Percentiles rank a stretch among this genome's conserved stretches.
phyloP scores from a whole-genome alignment of 1,140 invertebrate genomes.

The Tetragnatha versicolor region DNA sequence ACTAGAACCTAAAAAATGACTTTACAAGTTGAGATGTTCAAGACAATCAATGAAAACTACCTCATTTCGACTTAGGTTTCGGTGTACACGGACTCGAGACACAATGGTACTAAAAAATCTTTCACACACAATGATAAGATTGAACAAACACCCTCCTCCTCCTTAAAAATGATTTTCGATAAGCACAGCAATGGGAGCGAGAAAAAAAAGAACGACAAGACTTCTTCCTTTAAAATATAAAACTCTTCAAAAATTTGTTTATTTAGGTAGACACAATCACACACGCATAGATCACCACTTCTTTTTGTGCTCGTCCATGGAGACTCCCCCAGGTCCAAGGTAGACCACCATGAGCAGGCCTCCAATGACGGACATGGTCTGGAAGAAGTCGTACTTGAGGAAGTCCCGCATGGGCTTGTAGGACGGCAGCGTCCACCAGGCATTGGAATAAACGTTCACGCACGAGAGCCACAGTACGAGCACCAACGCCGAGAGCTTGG shows the following conservation, averaged over 20 bases:
- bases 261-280: slow-evolving; percentile 19
- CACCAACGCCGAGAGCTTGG: slow-evolving; percentile 94
- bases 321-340: slow-evolving; percentile 96
- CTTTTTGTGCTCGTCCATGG: slow-evolving; percentile 99
- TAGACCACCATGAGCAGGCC: slow-evolving; percentile 99
- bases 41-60: no score
- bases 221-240: slow-evolving; percentile 30
- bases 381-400: slow-evolving; percentile 99
- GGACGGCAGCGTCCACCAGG: slow-evolving; percentile 95
- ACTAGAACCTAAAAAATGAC: no score
- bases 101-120: no score
- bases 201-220: slow-evolving; percentile 1
- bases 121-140: no score
- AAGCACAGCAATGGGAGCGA: slow-evolving; percentile 6
- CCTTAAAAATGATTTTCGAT: no score
- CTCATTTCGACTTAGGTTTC: no score
- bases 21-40: no score
- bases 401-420: slow-evolving; percentile 97
- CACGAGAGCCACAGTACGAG: slow-evolving; percentile 88
- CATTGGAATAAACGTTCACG: slow-evolving; percentile 91
- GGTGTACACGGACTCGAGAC: no score
- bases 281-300: slow-evolving; percentile 76
- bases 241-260: slow-evolving; percentile 27
- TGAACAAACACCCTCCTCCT: no score
- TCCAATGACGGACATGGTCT: slow-evolving; percentile 98